A percentile compares a stretch with the other conserved stretches of the same genome.
Conservation (phyloP, 2,797 vertebrate species). For the Pempheris klunzingeri region DNA sequence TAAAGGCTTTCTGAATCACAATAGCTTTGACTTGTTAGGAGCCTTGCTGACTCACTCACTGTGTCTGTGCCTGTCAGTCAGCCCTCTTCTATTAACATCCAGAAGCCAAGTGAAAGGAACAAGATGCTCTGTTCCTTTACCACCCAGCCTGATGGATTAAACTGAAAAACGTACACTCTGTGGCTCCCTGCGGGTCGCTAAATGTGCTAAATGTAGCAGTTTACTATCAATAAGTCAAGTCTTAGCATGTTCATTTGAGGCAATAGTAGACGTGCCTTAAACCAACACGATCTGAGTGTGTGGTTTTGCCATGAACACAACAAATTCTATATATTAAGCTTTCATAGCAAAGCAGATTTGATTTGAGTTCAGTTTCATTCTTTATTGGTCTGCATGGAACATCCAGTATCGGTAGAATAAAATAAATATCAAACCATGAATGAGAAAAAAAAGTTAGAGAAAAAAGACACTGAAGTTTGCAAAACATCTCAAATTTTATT, state of each 20-base stretch:
- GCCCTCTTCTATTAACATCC: slow-evolving; percentile 64
- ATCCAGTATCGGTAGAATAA: not conserved
- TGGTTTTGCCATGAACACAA: not conserved
- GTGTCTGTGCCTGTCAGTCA: slow-evolving; percentile 63
- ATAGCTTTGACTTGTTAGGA: slow-evolving; percentile 58
- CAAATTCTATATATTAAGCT: not conserved
- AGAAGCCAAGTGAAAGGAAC: slow-evolving; percentile 59
- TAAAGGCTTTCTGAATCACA: slow-evolving; percentile 57
- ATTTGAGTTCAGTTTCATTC: not conserved
- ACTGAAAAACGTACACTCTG: slow-evolving; percentile 20
- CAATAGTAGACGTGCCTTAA: not conserved
- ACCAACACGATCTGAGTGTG: not conserved
- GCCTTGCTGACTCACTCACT: slow-evolving; percentile 63
- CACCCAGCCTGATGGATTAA: slow-evolving; percentile 32
- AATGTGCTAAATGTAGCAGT: slow-evolving; percentile 25
- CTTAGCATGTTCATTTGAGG: not conserved
- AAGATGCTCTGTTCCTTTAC: slow-evolving; percentile 57
- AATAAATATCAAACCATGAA: not conserved
- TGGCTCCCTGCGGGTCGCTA: not conserved
- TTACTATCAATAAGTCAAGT: slow-evolving; percentile 6
- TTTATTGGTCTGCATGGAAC: not conserved
- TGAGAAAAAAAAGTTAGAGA: too few species aligned
- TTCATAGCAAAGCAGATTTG: not conserved
- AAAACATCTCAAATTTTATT: not conserved
- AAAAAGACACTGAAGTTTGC: not conserved